These are phyloP conservation scores for Noctilio leporinus DNA, from an alignment of 2,113 vertebrate species.

Conservation along the genomic window DNA sequence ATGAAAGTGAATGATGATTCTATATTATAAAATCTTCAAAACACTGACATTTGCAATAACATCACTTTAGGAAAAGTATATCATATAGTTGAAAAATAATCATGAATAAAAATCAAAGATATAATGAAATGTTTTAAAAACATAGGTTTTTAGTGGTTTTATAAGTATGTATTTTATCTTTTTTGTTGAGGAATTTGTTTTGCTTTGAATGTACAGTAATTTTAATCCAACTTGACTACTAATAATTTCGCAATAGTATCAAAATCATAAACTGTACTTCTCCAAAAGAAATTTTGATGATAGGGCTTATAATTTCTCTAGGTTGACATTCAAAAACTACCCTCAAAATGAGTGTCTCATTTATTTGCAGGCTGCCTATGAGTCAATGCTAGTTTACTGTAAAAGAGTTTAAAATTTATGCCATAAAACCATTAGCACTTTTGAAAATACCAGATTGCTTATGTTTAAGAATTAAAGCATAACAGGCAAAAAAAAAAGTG, in stretches of 20 bases:
- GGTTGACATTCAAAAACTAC: not conserved
- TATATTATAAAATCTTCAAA: not conserved
- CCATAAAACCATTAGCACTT: not conserved
- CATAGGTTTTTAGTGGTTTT: not conserved
- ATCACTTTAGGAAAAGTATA: not conserved
- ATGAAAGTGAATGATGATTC: not conserved
- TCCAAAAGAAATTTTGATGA: not conserved
- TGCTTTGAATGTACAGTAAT: not conserved
- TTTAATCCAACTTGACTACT: not conserved
- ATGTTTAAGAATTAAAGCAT: not conserved
- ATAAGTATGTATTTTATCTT: not conserved
- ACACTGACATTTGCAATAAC: not conserved
- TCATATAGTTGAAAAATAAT: not conserved
- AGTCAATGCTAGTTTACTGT: not conserved
- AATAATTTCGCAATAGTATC: not conserved
- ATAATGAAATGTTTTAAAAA: not conserved
- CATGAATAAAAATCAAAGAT: not conserved
- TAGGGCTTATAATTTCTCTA: not conserved
- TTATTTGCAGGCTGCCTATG: not conserved
- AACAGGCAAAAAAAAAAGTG: not conserved
- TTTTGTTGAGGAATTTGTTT: conserved; percentile 9
- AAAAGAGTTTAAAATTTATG: not conserved
- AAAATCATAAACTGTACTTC: not conserved
- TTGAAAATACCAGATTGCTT: not conserved
- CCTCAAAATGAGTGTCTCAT: not conserved